A percentile compares a stretch with the other conserved stretches of the same genome.
Conservation (phyloP, 2,888 invertebrate genomes). For the Plebejus anna region DNA sequence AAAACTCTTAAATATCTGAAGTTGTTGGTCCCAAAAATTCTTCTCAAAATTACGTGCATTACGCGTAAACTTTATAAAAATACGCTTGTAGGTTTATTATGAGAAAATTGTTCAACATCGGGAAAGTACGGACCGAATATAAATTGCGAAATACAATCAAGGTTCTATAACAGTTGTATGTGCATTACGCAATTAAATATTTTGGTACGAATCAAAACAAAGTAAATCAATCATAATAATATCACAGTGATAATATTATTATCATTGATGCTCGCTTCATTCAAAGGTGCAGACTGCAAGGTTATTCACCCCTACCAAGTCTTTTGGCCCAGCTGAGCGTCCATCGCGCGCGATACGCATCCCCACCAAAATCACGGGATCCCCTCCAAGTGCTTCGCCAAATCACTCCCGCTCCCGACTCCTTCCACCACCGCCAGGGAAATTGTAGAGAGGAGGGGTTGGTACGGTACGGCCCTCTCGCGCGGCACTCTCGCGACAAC, state of each 20-base stretch:
- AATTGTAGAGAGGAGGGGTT: conserved; percentile 74
- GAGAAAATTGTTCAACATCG: not conserved
- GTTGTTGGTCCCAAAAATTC: not conserved
- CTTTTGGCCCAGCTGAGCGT: conserved; percentile 60
- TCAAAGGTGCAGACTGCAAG: conserved; percentile 57
- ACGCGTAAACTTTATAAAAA: not conserved
- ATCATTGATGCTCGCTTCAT: conserved; percentile 44
- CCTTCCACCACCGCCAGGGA: conserved; percentile 73
- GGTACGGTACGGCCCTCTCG: conserved; percentile 65
- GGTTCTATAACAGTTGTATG: not conserved
- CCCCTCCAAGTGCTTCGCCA: conserved; percentile 76
- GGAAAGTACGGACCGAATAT: not conserved
- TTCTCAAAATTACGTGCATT: not conserved
- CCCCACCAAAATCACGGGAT: conserved; percentile 76
- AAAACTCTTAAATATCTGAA: not conserved
- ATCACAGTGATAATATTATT: too few relatives aligned
- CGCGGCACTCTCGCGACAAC: conserved; percentile 58
- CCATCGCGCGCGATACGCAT: conserved; percentile 69
- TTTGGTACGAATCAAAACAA: conserved; percentile 43
- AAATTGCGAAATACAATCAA: not conserved
- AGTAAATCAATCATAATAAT: not conserved
- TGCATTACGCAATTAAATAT: conserved; percentile 59
- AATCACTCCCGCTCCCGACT: conserved; percentile 78
- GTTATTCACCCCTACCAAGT: conserved; percentile 78
- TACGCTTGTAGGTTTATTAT: too few relatives aligned